Conservation (phyloP, 2,888 invertebrate species). For the Hemithea aestivaria region DNA sequence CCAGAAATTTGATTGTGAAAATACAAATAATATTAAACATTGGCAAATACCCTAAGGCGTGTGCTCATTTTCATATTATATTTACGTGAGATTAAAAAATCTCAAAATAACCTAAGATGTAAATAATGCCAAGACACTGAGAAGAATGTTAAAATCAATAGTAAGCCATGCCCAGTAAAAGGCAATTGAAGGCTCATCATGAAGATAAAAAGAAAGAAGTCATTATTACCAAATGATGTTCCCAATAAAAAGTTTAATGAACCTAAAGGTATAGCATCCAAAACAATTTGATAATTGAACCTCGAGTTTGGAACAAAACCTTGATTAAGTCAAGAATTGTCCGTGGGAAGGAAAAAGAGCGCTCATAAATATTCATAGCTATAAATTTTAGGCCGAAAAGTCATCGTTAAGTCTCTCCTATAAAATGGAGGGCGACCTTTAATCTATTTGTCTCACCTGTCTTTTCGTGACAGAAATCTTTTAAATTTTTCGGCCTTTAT, state of each 20-base stretch:
- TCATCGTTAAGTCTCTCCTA: constrained; percentile 72
- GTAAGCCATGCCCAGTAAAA: too few species aligned
- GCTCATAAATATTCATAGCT: constrained; percentile 72
- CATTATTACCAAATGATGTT: too few species aligned
- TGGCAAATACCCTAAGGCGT: too few species aligned
- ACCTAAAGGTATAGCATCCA: background rate
- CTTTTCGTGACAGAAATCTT: constrained; percentile 13
- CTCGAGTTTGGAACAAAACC: constrained; percentile 17
- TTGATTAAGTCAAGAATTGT: constrained; percentile 41
- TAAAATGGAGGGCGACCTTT: constrained; percentile 52
- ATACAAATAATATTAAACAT: too few species aligned
- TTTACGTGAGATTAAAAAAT: too few species aligned
- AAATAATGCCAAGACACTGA: too few species aligned
- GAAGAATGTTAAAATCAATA: too few species aligned
- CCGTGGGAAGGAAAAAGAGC: constrained; percentile 50
- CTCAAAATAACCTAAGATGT: too few species aligned
- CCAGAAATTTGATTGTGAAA: too few species aligned
- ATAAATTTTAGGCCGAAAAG: constrained; percentile 65
- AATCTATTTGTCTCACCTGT: constrained; percentile 52
- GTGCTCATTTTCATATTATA: too few species aligned
- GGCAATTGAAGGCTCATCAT: background rate
- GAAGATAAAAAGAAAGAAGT: too few species aligned
- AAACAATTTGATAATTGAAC: constrained; percentile 30
- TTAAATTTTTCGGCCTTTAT: constrained; percentile 2
- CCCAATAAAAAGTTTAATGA: too few species aligned